Conservation (phyloP, 2,888 invertebrate genomes). For the Lepidocyrtoides sp. region DNA sequence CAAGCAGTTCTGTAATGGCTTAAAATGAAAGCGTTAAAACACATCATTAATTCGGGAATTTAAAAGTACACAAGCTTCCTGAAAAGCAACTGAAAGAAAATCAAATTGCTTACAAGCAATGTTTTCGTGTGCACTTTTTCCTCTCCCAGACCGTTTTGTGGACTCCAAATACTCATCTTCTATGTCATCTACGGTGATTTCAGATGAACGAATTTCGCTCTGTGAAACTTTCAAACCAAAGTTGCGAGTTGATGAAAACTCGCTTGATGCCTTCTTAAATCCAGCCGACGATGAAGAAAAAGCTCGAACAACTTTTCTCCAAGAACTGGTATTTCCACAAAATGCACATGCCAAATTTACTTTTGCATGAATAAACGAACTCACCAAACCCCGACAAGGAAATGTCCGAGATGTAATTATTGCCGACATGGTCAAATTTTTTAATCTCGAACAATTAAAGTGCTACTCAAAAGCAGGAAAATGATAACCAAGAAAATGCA, state of each 20-base stretch:
- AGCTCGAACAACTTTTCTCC: conserved; percentile 15
- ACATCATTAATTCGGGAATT: no score
- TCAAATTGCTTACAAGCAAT: conserved; percentile 4
- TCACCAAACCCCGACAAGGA: background rate
- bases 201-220: background rate
- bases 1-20: conserved; percentile 80
- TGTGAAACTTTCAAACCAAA: background rate
- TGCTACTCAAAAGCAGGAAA: background rate
- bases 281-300: background rate
- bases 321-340: background rate
- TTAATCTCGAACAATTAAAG: background rate
- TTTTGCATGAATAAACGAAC: background rate
- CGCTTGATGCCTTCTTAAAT: no score
- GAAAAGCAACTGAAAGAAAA: background rate
- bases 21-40: conserved; percentile 6
- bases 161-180: background rate
- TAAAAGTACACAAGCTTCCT: background rate
- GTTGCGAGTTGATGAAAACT: background rate
- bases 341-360: background rate
- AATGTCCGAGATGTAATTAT: conserved; percentile 5
- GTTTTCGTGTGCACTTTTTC: background rate
- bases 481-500: background rate
- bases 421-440: background rate
- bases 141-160: background rate
- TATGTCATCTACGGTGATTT: background rate